These are phyloP conservation scores for Chelon auratus DNA, from an alignment of 2,797 vertebrate genomes.

Conservation along the genomic window DNA sequence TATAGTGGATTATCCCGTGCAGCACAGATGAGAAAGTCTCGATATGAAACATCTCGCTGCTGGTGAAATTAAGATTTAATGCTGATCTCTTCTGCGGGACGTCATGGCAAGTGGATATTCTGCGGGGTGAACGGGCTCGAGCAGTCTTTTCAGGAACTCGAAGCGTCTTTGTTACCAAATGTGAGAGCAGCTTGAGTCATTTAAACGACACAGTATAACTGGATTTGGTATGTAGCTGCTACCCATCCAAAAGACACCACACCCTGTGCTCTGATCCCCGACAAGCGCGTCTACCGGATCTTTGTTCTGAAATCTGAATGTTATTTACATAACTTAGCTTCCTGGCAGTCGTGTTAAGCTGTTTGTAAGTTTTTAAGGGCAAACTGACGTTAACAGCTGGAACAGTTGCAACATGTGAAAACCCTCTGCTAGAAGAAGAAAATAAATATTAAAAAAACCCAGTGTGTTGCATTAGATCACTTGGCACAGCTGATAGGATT, in stretches of 20 bases:
- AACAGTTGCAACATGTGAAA: background rate
- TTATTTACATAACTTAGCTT: background rate
- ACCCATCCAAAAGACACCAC: background rate
- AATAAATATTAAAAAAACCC: background rate
- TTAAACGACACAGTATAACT: background rate
- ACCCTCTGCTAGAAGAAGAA: background rate
- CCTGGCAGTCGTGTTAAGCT: background rate
- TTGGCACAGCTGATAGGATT: background rate
- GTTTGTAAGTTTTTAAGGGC: background rate
- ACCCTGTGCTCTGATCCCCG: background rate
- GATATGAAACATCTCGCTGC: no score
- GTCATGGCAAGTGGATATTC: background rate
- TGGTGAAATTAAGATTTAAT: no score
- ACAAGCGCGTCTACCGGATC: background rate
- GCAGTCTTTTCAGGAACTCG: background rate
- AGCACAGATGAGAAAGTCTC: background rate
- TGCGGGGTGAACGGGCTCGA: background rate
- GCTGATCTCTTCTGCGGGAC: no score
- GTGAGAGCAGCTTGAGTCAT: background rate
- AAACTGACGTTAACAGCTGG: background rate
- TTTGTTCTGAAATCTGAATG: background rate
- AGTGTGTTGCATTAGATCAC: background rate
- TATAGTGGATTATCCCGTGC: background rate
- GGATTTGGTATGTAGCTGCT: background rate
- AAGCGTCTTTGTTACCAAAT: background rate